A percentile compares a stretch with the other conserved stretches of the same genome.
Conservation (phyloP, 2,888 invertebrate species). For the Sphaerophoria rueppellii region DNA sequence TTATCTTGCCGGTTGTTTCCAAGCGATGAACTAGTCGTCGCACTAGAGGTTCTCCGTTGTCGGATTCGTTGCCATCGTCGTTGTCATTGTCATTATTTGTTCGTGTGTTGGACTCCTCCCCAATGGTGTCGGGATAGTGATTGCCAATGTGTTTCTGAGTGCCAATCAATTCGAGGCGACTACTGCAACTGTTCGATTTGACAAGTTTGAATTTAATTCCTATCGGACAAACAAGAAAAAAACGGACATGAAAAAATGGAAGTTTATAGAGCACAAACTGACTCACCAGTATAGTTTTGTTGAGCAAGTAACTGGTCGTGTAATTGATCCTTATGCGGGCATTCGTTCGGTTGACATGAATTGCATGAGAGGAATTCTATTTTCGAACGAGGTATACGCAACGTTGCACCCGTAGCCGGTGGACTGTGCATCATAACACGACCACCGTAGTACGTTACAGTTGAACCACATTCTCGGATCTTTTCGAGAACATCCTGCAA, state of each 20-base stretch:
- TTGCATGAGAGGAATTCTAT: slow-evolving; percentile 80
- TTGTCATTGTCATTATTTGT: slow-evolving; percentile 29
- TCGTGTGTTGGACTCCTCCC: slow-evolving; percentile 41
- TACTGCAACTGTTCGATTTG: slow-evolving; percentile 94
- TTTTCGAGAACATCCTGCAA: slow-evolving; percentile 89
- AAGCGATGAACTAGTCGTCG: slow-evolving; percentile 81
- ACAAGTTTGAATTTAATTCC: slow-evolving; percentile 91
- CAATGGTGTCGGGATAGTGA: slow-evolving; percentile 62
- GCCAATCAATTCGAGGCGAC: slow-evolving; percentile 90
- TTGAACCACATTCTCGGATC: slow-evolving; percentile 94
- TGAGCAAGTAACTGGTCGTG: slow-evolving; percentile 64
- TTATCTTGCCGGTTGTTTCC: slow-evolving; percentile 77
- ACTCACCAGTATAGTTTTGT: slow-evolving; percentile 74
- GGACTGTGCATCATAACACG: slow-evolving; percentile 87
- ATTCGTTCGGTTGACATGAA: slow-evolving; percentile 78
- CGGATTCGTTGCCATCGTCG: slow-evolving; percentile 60
- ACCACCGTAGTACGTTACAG: slow-evolving; percentile 94
- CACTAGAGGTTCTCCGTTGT: slow-evolving; percentile 79
- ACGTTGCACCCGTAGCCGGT: slow-evolving; percentile 81
- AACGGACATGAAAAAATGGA: slow-evolving; percentile 16
- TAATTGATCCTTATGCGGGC: slow-evolving; percentile 74
- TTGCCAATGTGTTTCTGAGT: slow-evolving; percentile 81
- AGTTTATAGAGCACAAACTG: slow-evolving; percentile 1
- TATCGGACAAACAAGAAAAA: slow-evolving; percentile 55
- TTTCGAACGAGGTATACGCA: slow-evolving; percentile 83